phyloP scores from a whole-genome alignment of 2,113 vertebrate genomes.

The Echinops telfairi region DNA sequence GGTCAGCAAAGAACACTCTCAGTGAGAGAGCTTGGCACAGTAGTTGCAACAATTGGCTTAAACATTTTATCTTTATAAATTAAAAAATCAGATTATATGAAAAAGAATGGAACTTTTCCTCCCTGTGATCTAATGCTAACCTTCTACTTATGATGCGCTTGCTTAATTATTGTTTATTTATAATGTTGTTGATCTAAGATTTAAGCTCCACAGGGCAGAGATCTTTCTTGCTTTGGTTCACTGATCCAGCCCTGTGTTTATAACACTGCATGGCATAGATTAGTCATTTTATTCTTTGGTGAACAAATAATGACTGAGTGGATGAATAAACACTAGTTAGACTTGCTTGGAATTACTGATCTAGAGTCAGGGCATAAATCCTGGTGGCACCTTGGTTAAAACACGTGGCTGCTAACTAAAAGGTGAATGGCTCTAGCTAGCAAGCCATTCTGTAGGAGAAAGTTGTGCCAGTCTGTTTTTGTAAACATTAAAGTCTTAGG shows the following conservation, averaged over 20 bases:
- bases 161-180: background rate
- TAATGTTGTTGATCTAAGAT: background rate
- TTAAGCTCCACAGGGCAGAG: background rate
- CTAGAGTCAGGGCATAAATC: background rate
- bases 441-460: too few relatives aligned
- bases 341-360: background rate
- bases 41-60: too few relatives aligned
- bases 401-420: too few relatives aligned
- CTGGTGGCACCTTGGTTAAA: too few relatives aligned
- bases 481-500: too few relatives aligned
- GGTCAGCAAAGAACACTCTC: too few relatives aligned
- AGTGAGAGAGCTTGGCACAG: too few relatives aligned
- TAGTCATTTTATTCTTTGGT: background rate
- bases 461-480: too few relatives aligned
- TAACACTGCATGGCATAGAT: background rate
- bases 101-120: background rate
- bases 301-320: background rate
- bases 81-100: slow-evolving; percentile 37
- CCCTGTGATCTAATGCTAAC: slow-evolving; percentile 18
- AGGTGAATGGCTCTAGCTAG: too few relatives aligned
- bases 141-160: background rate
- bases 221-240: slow-evolving; percentile 23
- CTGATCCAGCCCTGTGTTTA: background rate
- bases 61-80: background rate
- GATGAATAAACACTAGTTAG: background rate